Evolutionary conservation across 2,888 invertebrate genomes (phyloP), one percentile per base, ranked within the genome.

Genomic region (Cerceris ruficornis): DNA sequence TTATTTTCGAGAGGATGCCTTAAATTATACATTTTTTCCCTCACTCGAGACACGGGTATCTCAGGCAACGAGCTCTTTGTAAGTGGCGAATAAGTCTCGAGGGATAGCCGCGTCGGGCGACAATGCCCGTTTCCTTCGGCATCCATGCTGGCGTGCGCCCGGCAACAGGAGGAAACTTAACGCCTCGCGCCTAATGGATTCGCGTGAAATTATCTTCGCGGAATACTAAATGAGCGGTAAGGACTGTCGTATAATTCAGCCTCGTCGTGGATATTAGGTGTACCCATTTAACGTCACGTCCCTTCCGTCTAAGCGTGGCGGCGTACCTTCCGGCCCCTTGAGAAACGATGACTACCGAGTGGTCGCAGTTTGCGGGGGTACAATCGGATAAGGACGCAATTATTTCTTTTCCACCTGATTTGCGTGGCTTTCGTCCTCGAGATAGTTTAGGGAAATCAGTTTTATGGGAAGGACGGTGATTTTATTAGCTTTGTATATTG

Each of bases 221-320:
- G 87, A 88, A 87, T 87, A 88, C 87, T 75, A 81, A 87, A 87
- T 86, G 88, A 87, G 84, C 85, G 86, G 86, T 86, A 84, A 84
- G 86, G 72, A 75, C 76, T 81, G 86, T 78, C 86, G 86, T 86
- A 86, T 87, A 86, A 86, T 83, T 86, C 86, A 86, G 84, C 52
- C 79, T 62, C 77, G 67, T 57, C 74, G 78, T 79, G 82, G 81
- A 82, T 87, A 86, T 87, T 87, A 87, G 85, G 83, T 86, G 75
- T 86, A 85, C 83, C 83, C 81, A 78, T 87, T 87, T 86, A 85
- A 86, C 79, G 86, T 86, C 85, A 87, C 86, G 80, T 86, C 73
- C 77, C 72, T 81, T 73, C 77, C 85, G 81, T 79, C 80, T 83
- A 77, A 77, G 71, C 80, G 81, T 67, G 65, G 75, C 79, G 49